Conservation (phyloP, 2,797 vertebrate species). For the Sternotherus odoratus region DNA sequence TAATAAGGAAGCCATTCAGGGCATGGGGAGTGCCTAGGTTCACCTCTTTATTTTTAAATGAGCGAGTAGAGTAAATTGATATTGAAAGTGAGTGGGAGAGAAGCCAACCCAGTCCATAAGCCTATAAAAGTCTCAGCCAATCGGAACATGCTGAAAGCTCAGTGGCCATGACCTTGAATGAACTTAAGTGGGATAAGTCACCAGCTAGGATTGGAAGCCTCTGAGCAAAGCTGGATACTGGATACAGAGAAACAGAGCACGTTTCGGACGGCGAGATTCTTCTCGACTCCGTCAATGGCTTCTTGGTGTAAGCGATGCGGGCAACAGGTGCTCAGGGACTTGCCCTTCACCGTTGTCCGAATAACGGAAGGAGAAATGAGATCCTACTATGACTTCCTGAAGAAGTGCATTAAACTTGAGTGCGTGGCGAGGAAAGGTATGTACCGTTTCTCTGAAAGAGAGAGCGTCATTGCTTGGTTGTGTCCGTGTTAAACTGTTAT, state of each 20-base stretch:
- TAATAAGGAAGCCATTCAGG: constrained; percentile 59
- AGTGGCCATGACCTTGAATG: constrained; percentile 62
- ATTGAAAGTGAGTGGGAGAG: constrained; percentile 65
- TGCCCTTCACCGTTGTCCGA: constrained; percentile 83
- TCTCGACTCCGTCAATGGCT: constrained; percentile 66
- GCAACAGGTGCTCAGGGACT: constrained; percentile 67
- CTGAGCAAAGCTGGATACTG: constrained; percentile 46
- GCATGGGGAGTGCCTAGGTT: constrained; percentile 36
- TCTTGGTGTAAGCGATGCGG: constrained; percentile 80
- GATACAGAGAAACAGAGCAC: constrained; percentile 32
- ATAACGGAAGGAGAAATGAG: constrained; percentile 92
- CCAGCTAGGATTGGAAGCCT: constrained; percentile 72
- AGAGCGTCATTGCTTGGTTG: neutral
- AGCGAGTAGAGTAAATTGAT: constrained; percentile 62
- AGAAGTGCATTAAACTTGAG: constrained; percentile 83
- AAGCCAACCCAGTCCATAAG: constrained; percentile 71
- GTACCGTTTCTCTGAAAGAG: constrained; percentile 53
- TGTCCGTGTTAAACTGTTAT: constrained; percentile 3
- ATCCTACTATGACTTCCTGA: constrained; percentile 87
- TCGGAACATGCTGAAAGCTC: too few species aligned
- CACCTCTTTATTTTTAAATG: constrained; percentile 64
- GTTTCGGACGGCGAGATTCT: constrained; percentile 12
- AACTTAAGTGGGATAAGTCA: constrained; percentile 80
- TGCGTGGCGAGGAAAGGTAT: constrained; percentile 81
- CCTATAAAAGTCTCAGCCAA: constrained; percentile 72